Evolutionary conservation across 2,888 invertebrate species (phyloP), one percentile per base, ranked within the genome.

Genomic region (Hydriomena furcata): DNA sequence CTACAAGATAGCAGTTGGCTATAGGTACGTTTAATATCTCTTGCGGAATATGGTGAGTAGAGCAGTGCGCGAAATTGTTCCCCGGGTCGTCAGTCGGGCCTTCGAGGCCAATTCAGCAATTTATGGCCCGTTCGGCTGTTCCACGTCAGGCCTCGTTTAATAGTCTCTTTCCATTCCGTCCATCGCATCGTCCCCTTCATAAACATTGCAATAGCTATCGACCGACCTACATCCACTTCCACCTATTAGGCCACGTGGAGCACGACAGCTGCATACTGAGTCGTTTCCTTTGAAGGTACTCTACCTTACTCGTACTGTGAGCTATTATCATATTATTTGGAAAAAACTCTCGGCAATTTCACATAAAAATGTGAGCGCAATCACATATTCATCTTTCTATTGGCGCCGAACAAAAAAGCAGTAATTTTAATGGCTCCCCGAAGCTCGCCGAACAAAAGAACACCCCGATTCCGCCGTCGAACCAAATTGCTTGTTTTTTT

Each of bases 401-500:
- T 60, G 60, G 63, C 52, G 58, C 51, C 47, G 55, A 56, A 73
- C 66, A 76, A 73, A 76, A 75, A 71, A 68, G 47, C 64, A 52
- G 67, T 67, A 62, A 74, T 70, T 69, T 66, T 69, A 77, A 79
- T 76, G 71, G 72, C 63, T 66, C 68, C 71, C 73, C 62, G 66
- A 68, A 70, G 71, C 63, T 65, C 63, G 65, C 34, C 62, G 66
- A 71, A 79, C 73, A 77, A 80, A 74, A 66, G 72, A 59, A 58
- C 66, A 64, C 74, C 74, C 76, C 71, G 64, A 65, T 64, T 47
- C 52, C 56, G 59, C 53, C 54, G 60, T 60, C 63, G 60, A 48
- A 68, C 64, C 66, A 69, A 75, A 73, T 74, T 72, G 73, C 66
- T 75, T 71, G 71, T 75, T 78, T 79, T n/a, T 17, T 78, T 79